Evolutionary conservation across 2,888 invertebrate genomes (phyloP), one percentile per base, ranked within the genome.

Genomic region (Xiphydria camelus): DNA sequence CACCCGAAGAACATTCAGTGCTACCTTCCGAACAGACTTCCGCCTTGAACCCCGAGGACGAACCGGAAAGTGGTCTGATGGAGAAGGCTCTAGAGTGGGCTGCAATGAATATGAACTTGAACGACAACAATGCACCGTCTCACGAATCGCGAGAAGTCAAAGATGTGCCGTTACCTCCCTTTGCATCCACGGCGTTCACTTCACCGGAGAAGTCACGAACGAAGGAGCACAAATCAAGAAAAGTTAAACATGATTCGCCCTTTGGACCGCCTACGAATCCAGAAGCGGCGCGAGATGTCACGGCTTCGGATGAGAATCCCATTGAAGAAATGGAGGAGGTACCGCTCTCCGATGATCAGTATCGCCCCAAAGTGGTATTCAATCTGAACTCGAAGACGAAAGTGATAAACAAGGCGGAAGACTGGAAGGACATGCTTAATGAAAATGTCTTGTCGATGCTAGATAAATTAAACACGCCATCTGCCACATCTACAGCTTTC

Each of bases 21-120:
- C 6, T 31, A 31, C 7, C 10, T n/a, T n/a, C n/a, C n/a, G n/a
- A n/a, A n/a, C n/a, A n/a, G n/a, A n/a, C n/a, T n/a, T n/a, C n/a
- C n/a, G n/a, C n/a, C n/a, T 46, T 38, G 35, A 12, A 51, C 20
- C 34, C 46, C 45, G 38, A 59, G 49, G 23, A 55, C 64, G 32
- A 64, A 67, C 2, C 66, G 66, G 15, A 69, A 64, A 9, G 49
- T 71, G 2, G 62, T 61, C n/a, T 74, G 18, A 67, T 74, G 68
- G 68, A 70, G 18, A 67, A 70, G 31, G 73, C 74, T 1, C 64
- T 74, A 62, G 66, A 68, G 32, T 75, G 74, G 31, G 74, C 74
- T 0, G 63, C 39, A 47, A 37, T 39, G 36, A 26, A 1, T 12
- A 35, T 5, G 20, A 33, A 6, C 6, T 26, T 0, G 47, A 49